Evolutionary conservation across 2,113 vertebrate genomes (phyloP), one percentile per base, ranked within the genome.

Genomic region (Notothenia coriiceps): DNA sequence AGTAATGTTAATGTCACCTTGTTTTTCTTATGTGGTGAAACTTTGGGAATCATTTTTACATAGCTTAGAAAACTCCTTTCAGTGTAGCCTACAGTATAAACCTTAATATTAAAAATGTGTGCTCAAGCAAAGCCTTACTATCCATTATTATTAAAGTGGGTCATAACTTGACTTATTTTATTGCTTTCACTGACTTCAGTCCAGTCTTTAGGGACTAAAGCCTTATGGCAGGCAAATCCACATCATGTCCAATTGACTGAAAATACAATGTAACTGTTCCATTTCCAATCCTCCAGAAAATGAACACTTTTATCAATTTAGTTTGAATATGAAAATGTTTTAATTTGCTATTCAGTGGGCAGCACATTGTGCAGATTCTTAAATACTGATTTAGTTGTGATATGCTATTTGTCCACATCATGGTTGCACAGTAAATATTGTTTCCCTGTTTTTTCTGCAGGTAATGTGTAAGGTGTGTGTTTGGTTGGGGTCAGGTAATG

Each of bases 71-170:
- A 60, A 60, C 10, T 9, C 7, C 5, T 6, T 35, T 35, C 70
- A 15, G 22, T 52, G 46, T 33, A 2, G 25, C 25, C 25, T 25
- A 29, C 29, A 4, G 29, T 29, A 22, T 43, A 70, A 15, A 15
- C 22, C 49, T 46, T 70, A 25, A 29, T 29, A 44, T 70, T 70
- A 22, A 70, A 25, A 29, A 9, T 70, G 40, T 56, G 10, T 70
- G 52, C 52, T 56, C 9, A 25, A 18, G 43, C 25, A n/a, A 46
- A 70, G 40, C 52, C 12, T 12, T 52, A 14, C 10, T 54, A 3
- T 43, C 35, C 2, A 11, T 35, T 11, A 14, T 50, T 35, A 20
- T 54, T 46, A 7, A 25, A 61, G 33, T 9, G 0, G 47, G 15
- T 51, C 47, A 51, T 12, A 51, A 62, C 29, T 22, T 51, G 25